phyloP scores from a whole-genome alignment of 2,888 invertebrate species.

The Ochropleura plecta region DNA sequence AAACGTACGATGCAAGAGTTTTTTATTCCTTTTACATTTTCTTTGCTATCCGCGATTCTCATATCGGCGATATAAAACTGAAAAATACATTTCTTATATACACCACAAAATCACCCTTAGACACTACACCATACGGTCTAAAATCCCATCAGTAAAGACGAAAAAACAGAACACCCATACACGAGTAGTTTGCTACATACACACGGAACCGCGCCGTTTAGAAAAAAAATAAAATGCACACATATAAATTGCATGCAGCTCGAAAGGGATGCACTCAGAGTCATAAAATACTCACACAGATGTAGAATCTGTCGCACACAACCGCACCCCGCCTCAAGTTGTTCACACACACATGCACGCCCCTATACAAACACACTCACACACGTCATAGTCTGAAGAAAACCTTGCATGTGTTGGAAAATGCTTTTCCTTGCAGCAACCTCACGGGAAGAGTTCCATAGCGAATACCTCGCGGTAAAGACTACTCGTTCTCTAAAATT shows the following conservation, averaged over 20 bases:
- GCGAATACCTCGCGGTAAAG: constrained; percentile 91
- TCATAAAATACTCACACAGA: constrained; percentile 88
- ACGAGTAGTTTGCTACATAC: constrained; percentile 79
- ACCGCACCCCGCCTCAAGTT: constrained; percentile 72
- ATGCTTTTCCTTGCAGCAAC: constrained; percentile 91
- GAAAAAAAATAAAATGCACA: constrained; percentile 90
- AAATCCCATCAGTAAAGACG: constrained; percentile 65
- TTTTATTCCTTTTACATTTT: constrained; percentile 89
- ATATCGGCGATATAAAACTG: constrained; percentile 91
- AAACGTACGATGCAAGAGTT: constrained; percentile 89
- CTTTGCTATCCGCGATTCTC: constrained; percentile 90
- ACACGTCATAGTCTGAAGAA: constrained; percentile 82
- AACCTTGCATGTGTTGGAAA: constrained; percentile 89
- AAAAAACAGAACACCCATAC: constrained; percentile 87
- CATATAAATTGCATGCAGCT: constrained; percentile 90
- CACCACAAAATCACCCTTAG: constrained; percentile 74
- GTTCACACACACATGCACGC: constrained; percentile 77
- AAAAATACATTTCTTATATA: constrained; percentile 85
- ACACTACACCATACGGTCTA: constrained; percentile 54
- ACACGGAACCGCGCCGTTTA: constrained; percentile 83
- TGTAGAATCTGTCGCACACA: constrained; percentile 69
- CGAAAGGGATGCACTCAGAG: constrained; percentile 91
- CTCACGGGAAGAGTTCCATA: constrained; percentile 91
- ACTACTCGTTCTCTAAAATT: constrained; percentile 85
- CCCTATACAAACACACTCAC: constrained; percentile 77